Base-by-base conservation (phyloP, 2,888 invertebrate genomes). In the Andrena haemorrhoa region DNA sequence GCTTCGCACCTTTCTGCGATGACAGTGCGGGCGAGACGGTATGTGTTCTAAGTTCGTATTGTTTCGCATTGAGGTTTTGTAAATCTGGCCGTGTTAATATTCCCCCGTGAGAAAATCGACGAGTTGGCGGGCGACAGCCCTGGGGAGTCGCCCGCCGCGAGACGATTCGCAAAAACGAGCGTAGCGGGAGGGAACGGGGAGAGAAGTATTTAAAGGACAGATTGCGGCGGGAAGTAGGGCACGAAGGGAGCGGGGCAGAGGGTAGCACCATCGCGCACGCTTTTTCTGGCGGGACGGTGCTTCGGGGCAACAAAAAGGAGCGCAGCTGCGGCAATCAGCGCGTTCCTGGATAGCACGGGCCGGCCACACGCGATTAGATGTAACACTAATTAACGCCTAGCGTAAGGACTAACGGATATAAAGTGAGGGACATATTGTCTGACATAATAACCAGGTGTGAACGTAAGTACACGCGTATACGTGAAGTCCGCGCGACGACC, bases 311-410 rank as follows among this genome's bases (percentile, higher is more conserved):
- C 49, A 83, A 85, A 83, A 73, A 72, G 85, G 63, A 72, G 69
- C 66, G 77, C 64, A 56, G 76, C 75, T 75, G 70, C 26, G 26
- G 16, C 10, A 29, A 53, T 61, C 80, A 75, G 84, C 83, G 76
- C 83, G 90, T 87, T 84, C 86, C 88, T 91, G 92, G 92, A 89
- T 93, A 93, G 93, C 94, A 93, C 91, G 91, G 92, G 93, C 92
- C 89, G 93, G 93, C 93, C 93, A 93, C 92, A 93, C 93, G 90
- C 90, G 89, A 91, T 74, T 92, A 92, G 90, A 91, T 90, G 91
- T 92, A 93, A 92, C 90, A 92, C 89, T 91, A 90, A 92, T 92
- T 92, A 93, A 92, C 88, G 91, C 91, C 89, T 92, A 92, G 91
- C 80, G 84, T 92, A 92, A 91, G 91, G 89, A 84, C 87, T 89